Percentiles rank a stretch among this genome's conserved stretches.
Conservation (phyloP, 2,113 vertebrate species). For the Myodes glareolus region DNA sequence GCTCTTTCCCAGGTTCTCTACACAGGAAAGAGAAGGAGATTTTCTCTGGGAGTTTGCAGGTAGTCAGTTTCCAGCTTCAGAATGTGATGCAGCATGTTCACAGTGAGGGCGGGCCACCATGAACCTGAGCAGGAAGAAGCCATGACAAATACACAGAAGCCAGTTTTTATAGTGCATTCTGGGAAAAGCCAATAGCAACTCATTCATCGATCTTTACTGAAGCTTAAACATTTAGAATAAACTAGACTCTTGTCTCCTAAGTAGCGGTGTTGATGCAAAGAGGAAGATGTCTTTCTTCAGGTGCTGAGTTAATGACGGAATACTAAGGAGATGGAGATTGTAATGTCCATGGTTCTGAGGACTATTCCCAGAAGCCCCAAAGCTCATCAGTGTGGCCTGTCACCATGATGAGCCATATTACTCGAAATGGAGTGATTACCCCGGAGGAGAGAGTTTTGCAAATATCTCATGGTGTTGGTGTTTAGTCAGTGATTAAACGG, state of each 20-base stretch:
- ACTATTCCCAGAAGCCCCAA: background rate
- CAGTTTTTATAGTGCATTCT: constrained; percentile 21
- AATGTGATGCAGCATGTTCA: background rate
- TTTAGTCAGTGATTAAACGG: background rate
- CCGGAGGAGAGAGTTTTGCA: background rate
- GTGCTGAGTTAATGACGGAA: background rate
- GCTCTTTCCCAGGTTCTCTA: background rate
- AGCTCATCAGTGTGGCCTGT: background rate
- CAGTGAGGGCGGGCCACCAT: background rate
- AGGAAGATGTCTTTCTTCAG: background rate
- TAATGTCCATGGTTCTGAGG: background rate
- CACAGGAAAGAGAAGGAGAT: background rate
- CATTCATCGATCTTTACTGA: background rate
- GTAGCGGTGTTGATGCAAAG: background rate
- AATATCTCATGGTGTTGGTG: background rate
- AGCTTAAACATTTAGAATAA: background rate
- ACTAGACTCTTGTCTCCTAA: constrained; percentile 8
- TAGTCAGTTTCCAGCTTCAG: background rate
- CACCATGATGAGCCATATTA: background rate
- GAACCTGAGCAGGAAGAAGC: background rate
- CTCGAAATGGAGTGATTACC: background rate
- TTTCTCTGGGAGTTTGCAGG: background rate
- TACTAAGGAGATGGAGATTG: background rate
- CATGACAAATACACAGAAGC: background rate
- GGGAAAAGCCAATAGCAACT: background rate